phyloP scores from a whole-genome alignment of 2,797 vertebrate species.

The Todus mexicanus region DNA sequence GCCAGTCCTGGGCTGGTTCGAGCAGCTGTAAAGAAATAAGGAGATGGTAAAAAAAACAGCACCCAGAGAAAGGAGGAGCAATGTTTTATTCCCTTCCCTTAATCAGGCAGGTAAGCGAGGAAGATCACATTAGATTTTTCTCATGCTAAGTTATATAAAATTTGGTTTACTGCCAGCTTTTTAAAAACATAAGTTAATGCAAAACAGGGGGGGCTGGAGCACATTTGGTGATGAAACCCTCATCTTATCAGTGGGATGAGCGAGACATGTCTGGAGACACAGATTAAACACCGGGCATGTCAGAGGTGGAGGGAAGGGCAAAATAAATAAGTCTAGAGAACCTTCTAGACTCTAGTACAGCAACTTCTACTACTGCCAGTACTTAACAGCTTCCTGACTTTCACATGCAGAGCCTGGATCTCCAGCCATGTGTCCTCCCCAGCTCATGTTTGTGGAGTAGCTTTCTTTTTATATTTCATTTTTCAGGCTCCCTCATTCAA shows the following conservation, averaged over 20 bases:
- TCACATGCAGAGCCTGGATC: neutral
- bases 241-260: neutral
- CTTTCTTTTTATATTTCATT: neutral
- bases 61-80: too few relatives aligned
- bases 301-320: neutral
- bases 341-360: neutral
- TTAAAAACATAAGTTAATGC: neutral
- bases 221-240: neutral
- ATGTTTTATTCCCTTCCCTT: neutral
- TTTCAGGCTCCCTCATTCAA: neutral
- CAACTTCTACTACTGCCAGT: neutral
- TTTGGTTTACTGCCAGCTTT: neutral
- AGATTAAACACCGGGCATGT: neutral
- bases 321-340: neutral
- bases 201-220: neutral
- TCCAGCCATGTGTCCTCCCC: neutral
- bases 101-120: neutral
- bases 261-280: neutral
- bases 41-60: neutral
- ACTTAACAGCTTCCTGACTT: neutral
- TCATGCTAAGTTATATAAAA: neutral
- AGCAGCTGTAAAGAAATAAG: conserved; percentile 69
- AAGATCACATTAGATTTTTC: neutral
- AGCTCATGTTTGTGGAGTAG: neutral
- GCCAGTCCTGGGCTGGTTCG: conserved; percentile 73